Conservation (phyloP, 2,797 vertebrate species). For the Coreius guichenoti region DNA sequence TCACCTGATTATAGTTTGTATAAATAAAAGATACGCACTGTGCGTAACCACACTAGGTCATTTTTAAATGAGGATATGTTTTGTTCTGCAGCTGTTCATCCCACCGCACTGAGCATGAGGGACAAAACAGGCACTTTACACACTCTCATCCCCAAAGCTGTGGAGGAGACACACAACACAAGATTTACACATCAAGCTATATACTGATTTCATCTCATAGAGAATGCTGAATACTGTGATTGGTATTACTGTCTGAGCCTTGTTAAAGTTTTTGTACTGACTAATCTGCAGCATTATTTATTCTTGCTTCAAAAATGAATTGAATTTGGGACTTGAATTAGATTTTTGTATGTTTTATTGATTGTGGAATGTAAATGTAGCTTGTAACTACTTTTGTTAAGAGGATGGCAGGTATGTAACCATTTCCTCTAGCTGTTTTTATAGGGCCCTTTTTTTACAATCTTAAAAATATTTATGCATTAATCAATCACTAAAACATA, state of each 20-base stretch:
- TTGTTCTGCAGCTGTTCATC: conserved; percentile 47
- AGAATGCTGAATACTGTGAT: conserved; percentile 13
- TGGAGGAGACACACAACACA: not conserved
- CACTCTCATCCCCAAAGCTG: conserved; percentile 27
- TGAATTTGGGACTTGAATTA: conserved; percentile 31
- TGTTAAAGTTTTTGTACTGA: conserved; percentile 43
- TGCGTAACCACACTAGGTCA: not conserved
- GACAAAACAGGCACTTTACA: conserved; percentile 38
- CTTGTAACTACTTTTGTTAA: conserved; percentile 25
- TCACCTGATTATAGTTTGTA: not conserved
- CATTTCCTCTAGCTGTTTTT: conserved; percentile 10
- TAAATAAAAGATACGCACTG: not conserved
- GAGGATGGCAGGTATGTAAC: not conserved
- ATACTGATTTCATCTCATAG: conserved; percentile 16
- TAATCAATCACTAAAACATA: conserved; percentile 55
- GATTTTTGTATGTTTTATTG: conserved; percentile 25
- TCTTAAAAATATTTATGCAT: conserved; percentile 56
- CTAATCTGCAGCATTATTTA: conserved; percentile 19
- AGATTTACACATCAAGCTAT: conserved; percentile 2
- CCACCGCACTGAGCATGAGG: conserved; percentile 44
- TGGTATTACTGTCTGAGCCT: conserved; percentile 28
- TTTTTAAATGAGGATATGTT: not conserved
- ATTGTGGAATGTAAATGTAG: conserved; percentile 20
- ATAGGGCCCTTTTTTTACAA: conserved; percentile 10
- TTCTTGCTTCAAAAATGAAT: conserved; percentile 36